phyloP scores from a whole-genome alignment of 2,888 invertebrate genomes.

The Autographa pulchrina region DNA sequence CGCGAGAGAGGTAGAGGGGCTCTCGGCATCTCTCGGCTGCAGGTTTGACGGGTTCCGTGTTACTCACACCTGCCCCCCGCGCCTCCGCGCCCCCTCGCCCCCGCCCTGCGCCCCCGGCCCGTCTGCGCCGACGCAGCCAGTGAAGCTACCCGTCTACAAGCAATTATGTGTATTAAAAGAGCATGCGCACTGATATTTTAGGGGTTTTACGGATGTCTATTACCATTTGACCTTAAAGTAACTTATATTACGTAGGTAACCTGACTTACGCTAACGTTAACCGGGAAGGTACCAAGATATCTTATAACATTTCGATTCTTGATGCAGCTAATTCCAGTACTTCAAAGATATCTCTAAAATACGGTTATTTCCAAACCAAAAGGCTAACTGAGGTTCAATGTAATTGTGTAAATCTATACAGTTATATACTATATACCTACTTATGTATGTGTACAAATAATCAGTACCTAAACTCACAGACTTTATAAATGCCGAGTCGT shows the following conservation, averaged over 20 bases:
- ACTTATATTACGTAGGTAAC: conserved; percentile 12
- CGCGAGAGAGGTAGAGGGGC: conserved; percentile 77
- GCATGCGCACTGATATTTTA: conserved; percentile 60
- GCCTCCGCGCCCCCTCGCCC: conserved; percentile 60
- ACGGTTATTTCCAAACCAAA: too few species aligned
- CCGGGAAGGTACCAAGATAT: too few species aligned
- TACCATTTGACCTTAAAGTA: conserved; percentile 22
- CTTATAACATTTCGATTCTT: too few species aligned
- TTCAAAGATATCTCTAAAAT: too few species aligned
- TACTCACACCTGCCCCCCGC: conserved; percentile 74
- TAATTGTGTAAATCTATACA: too few species aligned
- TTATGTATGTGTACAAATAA: too few species aligned
- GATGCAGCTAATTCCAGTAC: too few species aligned
- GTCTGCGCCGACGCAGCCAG: conserved; percentile 73
- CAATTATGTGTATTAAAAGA: conserved; percentile 70
- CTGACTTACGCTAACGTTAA: neutral
- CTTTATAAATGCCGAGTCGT: too few species aligned
- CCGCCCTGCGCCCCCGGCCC: conserved; percentile 59
- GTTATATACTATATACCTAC: too few species aligned
- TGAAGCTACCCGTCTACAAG: conserved; percentile 66
- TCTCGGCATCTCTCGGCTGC: conserved; percentile 75
- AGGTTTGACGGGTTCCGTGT: conserved; percentile 88
- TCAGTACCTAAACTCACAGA: too few species aligned
- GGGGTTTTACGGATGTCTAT: conserved; percentile 37
- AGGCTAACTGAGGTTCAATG: too few species aligned